Evolutionary conservation across 2,113 vertebrate genomes (phyloP).

Genomic region (Rhynchomys soricoides): DNA sequence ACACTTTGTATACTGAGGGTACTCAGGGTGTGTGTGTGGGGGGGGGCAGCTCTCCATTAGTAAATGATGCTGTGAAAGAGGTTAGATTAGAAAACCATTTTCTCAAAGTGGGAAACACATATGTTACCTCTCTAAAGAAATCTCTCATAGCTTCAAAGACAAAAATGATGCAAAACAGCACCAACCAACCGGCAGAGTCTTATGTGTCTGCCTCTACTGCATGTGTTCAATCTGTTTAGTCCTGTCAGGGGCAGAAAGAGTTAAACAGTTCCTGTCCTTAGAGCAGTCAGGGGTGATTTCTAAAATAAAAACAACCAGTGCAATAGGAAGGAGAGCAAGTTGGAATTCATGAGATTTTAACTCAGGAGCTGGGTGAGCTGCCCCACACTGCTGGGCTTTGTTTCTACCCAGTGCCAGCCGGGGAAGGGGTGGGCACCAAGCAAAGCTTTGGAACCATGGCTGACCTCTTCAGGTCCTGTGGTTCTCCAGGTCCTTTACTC

Average conservation of each 20-base stretch:
- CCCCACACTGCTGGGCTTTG: rapidly evolving
- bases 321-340: not conserved
- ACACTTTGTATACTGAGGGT: not conserved
- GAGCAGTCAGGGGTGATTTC: not conserved
- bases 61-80: constrained; percentile 1
- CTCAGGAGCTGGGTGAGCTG: not conserved
- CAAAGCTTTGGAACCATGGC: rapidly evolving
- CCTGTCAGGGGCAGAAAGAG: not conserved
- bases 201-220: not conserved
- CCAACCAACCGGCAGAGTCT: not conserved
- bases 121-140: not conserved
- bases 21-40: not conserved
- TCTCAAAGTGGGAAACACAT: not conserved
- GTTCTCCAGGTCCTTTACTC: not conserved
- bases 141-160: not conserved
- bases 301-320: not conserved
- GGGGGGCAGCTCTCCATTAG: not conserved
- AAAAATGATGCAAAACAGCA: not conserved
- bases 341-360: not conserved
- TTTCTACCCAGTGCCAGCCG: not conserved
- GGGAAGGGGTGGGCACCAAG: not conserved
- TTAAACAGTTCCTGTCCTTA: not conserved
- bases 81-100: constrained; percentile 16
- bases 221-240: not conserved
- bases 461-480: not conserved